phyloP scores from a whole-genome alignment of 2,888 invertebrate genomes.

The Eupithecia pulchellata region DNA sequence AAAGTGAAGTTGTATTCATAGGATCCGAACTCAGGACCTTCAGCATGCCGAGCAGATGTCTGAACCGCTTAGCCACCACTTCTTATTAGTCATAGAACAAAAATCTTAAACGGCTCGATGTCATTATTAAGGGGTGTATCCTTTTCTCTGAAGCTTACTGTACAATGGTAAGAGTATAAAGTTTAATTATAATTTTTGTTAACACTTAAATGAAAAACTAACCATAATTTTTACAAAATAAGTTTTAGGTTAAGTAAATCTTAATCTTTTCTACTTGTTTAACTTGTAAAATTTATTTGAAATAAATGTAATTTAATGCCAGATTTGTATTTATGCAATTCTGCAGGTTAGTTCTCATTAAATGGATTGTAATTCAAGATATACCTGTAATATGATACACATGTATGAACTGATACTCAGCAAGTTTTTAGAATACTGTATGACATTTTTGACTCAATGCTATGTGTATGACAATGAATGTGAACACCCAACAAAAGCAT shows the following conservation, averaged over 20 bases:
- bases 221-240: neutral
- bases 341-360: neutral
- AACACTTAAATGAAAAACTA: no score
- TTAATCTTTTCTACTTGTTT: no score
- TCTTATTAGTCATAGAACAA: no score
- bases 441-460: neutral
- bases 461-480: constrained; percentile 5
- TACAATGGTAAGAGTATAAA: no score
- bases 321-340: neutral
- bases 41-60: no score
- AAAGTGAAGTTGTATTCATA: no score
- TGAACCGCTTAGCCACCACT: no score
- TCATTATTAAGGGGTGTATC: no score
- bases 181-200: neutral
- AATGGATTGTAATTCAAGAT: neutral
- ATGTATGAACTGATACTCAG: neutral
- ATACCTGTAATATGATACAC: neutral
- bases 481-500: constrained; percentile 17
- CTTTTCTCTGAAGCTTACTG: no score
- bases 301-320: neutral
- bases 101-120: no score
- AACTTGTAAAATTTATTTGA: neutral
- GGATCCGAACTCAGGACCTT: no score
- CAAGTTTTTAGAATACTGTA: neutral
- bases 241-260: neutral